Evolutionary conservation across 1,140 invertebrate genomes (phyloP), one percentile per base, ranked within the genome.

Genomic region (Wiebesia pumilae): DNA sequence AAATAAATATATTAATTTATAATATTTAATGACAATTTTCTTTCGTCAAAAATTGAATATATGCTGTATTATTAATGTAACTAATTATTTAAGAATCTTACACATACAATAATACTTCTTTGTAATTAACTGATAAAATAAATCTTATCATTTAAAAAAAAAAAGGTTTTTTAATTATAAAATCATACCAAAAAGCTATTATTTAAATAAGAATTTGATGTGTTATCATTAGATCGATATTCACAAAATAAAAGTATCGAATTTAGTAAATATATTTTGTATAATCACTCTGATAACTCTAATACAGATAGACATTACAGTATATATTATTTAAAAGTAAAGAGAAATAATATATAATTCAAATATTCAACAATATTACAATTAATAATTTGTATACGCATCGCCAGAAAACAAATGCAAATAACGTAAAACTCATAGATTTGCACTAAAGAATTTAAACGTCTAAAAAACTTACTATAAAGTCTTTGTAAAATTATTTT

Each of bases 291-390:
- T 71, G 67, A 71, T 19, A 71, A 71, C 33, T 71, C 33, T 71
- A 7, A 35, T 38, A 38, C 67, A 71, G 7, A 33, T 35, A 27
- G 30, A 71, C 67, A 71, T 71, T 71, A 71, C 33, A 27, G 30
- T 71, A 71, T 71, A n/a, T 35, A 19, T 73, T 40, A 35, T 69
- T 69, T 35, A 69, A 69, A 69, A 69, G 4, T 69, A 35, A 35
- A 69, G 33, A 35, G 30, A 69, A 24, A 40, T 40, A 73, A 40
- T 1, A 40, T 27, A 40, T 73, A 40, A 38, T 73, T 73, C 35
- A 73, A 40, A 73, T 73, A 24, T 73, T 73, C 35, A 73, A 40
- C 4, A 73, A 73, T 73, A 73, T 71, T 73, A 73, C 35, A 73
- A 73, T 73, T 40, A 40, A 40, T 73, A 73, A 71, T 71, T 33